Evolutionary conservation across 2,888 invertebrate genomes (phyloP), one percentile per base, ranked within the genome.

Genomic region (Cantharis rustica): DNA sequence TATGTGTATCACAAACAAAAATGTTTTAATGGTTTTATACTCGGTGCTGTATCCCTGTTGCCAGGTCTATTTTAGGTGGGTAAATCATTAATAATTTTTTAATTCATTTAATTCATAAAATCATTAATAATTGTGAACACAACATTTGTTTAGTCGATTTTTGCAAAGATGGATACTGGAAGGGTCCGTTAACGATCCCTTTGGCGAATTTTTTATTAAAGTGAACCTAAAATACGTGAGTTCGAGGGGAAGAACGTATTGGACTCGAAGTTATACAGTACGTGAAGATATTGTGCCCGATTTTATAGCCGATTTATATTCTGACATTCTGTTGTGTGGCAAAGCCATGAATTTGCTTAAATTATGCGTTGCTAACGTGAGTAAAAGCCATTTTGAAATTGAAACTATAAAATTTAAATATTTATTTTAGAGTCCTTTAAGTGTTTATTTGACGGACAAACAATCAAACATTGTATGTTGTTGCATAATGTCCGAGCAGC

Each of bases 81-180:
- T 72, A 23, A 31, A 11, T 23, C 9, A 9, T 23, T 23, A 23
- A 23, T 23, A 23, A 1, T 9, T 23, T 23, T 23, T 9, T 23
- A 5, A 9, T 23, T 9, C 0, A 23, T 69, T 26, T n/a, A n/a
- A n/a, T n/a, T n/a, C n/a, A n/a, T n/a, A n/a, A n/a, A n/a, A n/a
- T n/a, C n/a, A n/a, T n/a, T n/a, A n/a, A n/a, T n/a, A n/a, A 27
- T 72, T 64, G 20, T 15, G n/a, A 61, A 16, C 69, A 31, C 9
- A 23, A 62, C 3, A 69, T 13, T 15, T 5, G 82, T 83, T 79
- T 83, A 88, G 78, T 84, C 92, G 93, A 76, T 92, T 95, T 85
- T 90, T 98, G 47, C 93, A 95, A 84, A 92, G 93, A 76, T 98
- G 97, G 93, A 92, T 97, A 77, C 94, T 96, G 84, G 94, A 96